Conservation (phyloP, 2,113 vertebrate species). For the Tyrannus savana region DNA sequence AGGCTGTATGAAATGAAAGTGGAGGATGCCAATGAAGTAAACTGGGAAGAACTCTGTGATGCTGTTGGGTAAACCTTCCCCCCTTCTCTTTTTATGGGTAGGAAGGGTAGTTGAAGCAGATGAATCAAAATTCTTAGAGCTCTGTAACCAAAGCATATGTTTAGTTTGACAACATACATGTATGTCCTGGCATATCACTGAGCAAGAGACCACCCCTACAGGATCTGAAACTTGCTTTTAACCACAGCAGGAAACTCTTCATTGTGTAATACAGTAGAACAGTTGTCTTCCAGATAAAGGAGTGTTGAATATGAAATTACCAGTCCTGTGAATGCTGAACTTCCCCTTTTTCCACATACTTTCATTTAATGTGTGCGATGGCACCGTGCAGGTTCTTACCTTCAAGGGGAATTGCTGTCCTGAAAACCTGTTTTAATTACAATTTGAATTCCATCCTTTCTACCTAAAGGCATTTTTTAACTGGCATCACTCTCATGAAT, state of each 20-base stretch:
- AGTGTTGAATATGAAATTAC: neutral
- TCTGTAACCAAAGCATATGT: neutral
- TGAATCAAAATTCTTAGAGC: neutral
- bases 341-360: neutral
- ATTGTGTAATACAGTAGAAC: neutral
- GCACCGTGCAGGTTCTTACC: neutral
- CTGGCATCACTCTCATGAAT: neutral
- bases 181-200: neutral
- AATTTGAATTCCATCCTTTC: neutral
- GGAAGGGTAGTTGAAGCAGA: neutral
- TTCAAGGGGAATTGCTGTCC: neutral
- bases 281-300: neutral
- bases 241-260: neutral
- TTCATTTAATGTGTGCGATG: neutral
- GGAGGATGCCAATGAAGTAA: conserved; percentile 71
- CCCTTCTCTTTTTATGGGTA: neutral
- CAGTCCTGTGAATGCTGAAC: neutral
- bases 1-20: conserved; percentile 68
- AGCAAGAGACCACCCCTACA: neutral
- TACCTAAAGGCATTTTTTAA: neutral
- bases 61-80: conserved; percentile 69
- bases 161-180: neutral
- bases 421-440: neutral
- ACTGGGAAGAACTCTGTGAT: conserved; percentile 74
- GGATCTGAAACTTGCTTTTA: neutral